Percentiles rank a stretch among this genome's conserved stretches.
These are phyloP conservation scores for Pachliopta kotzebuea DNA, from an alignment of 2,888 invertebrate species.

Conservation along the genomic window DNA sequence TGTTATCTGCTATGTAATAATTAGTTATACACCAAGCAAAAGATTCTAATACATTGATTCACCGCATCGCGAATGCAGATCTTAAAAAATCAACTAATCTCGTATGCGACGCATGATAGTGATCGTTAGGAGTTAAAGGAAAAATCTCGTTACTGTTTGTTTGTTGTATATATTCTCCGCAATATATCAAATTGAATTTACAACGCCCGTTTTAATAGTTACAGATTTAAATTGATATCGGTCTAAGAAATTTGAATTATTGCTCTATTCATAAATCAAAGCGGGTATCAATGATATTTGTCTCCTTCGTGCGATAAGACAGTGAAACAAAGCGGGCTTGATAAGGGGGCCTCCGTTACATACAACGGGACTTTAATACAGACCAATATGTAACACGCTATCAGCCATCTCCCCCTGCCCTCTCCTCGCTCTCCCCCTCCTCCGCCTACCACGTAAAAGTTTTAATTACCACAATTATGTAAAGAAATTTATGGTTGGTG, in stretches of 20 bases:
- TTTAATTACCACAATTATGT: conserved; percentile 70
- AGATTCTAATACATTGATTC: conserved; percentile 16
- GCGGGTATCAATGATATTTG: conserved; percentile 27
- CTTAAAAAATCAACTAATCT: conserved; percentile 4
- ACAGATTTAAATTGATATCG: conserved; percentile 16
- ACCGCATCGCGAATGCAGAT: not conserved
- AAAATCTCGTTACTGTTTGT: conserved; percentile 14
- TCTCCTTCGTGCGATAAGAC: conserved; percentile 20
- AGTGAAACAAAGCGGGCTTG: conserved; percentile 24
- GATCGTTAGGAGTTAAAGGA: conserved; percentile 7
- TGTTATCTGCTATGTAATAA: no score
- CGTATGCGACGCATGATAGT: conserved; percentile 12
- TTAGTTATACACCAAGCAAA: not conserved
- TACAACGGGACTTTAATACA: conserved; percentile 24
- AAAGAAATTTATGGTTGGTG: conserved; percentile 59
- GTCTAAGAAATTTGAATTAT: conserved; percentile 9
- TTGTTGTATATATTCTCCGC: conserved; percentile 13
- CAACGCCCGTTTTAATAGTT: conserved; percentile 13
- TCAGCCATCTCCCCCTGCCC: conserved; percentile 39
- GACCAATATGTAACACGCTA: conserved; percentile 15
- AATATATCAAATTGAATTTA: conserved; percentile 10
- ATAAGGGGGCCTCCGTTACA: conserved; percentile 23
- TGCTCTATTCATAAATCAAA: conserved; percentile 25
- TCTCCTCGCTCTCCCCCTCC: conserved; percentile 35
- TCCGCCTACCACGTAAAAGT: conserved; percentile 43